Evolutionary conservation across 2,888 invertebrate species (phyloP).

Genomic region (Sesamia inferens): DNA sequence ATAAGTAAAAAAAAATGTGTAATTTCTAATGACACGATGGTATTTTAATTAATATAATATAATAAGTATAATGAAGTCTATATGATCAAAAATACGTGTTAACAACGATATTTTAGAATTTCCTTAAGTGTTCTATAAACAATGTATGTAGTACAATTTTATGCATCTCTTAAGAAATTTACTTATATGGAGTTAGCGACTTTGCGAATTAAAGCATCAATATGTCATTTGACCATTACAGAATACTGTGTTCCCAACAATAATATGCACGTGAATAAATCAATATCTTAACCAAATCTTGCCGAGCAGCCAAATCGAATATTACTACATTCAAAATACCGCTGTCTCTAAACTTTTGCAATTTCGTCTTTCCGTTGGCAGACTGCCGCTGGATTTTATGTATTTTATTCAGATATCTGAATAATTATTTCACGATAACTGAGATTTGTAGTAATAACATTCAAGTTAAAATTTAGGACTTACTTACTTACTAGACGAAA

Average conservation of each 20-base stretch:
- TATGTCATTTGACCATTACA: background rate
- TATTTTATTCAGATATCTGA: conserved; percentile 33
- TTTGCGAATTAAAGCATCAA: background rate
- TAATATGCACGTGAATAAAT: conserved; percentile 4
- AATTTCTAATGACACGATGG: no score
- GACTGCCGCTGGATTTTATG: conserved; percentile 31
- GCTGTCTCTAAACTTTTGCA: conserved; percentile 44
- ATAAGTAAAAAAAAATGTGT: no score
- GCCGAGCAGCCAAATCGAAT: conserved; percentile 12
- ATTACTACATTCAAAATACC: conserved; percentile 16
- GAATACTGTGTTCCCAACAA: background rate
- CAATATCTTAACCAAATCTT: conserved; percentile 22
- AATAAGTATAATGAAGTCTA: no score
- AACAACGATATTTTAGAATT: no score
- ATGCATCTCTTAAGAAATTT: no score
- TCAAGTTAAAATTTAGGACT: conserved; percentile 1
- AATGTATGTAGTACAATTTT: no score
- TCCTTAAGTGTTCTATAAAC: no score
- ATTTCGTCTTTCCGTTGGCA: conserved; percentile 47
- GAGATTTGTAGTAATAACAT: background rate
- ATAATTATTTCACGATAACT: conserved; percentile 27
- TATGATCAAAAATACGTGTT: no score
- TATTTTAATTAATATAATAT: no score
- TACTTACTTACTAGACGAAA: no score
- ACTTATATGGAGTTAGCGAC: no score